Evolutionary conservation across 2,797 vertebrate species (phyloP).

Genomic region (Pipistrellus kuhlii): DNA sequence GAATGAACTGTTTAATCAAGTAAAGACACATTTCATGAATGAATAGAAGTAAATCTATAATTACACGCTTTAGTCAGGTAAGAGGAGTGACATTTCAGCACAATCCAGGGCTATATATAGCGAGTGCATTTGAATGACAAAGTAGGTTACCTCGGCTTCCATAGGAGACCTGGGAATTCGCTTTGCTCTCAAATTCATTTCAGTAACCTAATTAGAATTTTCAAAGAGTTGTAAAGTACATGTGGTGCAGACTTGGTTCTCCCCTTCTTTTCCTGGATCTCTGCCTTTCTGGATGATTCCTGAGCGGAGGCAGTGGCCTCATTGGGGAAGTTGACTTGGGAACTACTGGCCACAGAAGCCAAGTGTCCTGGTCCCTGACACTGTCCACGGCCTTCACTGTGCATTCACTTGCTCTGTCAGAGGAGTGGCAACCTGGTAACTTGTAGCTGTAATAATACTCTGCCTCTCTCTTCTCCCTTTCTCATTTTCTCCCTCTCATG

Average conservation of each 20-base stretch:
- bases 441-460: not conserved
- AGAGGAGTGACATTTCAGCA: constrained; percentile 79
- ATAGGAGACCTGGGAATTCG: constrained; percentile 64
- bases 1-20: constrained; percentile 84
- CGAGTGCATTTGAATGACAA: constrained; percentile 78
- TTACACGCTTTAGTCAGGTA: constrained; percentile 83
- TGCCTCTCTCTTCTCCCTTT: not conserved
- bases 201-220: constrained; percentile 75
- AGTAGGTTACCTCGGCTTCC: constrained; percentile 81
- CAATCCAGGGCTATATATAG: constrained; percentile 81
- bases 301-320: not conserved
- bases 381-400: not conserved
- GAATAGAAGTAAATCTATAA: constrained; percentile 83
- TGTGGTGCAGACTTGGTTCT: not conserved
- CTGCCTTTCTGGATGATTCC: constrained; percentile 33
- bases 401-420: not conserved
- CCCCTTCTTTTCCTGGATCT: not conserved
- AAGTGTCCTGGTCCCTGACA: not conserved
- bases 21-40: constrained; percentile 84
- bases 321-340: not conserved
- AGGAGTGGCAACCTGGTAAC: not conserved
- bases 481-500: no score
- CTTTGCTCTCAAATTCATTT: constrained; percentile 69
- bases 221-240: constrained; percentile 63
- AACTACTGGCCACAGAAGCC: not conserved